phyloP scores from a whole-genome alignment of 2,888 invertebrate genomes.

The Noctua fimbriata region DNA sequence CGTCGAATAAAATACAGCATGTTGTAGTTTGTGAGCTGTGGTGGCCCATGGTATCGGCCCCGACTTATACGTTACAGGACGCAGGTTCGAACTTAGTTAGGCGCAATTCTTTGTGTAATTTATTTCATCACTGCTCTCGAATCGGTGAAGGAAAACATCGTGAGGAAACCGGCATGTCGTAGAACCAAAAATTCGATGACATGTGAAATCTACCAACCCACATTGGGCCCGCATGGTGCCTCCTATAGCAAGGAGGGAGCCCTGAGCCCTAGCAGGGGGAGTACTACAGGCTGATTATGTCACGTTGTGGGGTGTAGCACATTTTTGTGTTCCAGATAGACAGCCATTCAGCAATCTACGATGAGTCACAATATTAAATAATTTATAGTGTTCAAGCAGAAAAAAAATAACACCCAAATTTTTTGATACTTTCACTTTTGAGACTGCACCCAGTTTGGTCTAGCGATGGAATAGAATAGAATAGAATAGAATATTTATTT shows the following conservation, averaged over 20 bases:
- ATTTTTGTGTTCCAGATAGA: neutral
- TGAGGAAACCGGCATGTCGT: neutral
- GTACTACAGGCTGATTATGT: neutral
- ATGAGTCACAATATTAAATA: neutral
- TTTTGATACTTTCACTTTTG: neutral
- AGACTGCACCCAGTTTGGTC: too few species aligned
- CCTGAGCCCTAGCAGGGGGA: neutral
- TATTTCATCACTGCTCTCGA: neutral
- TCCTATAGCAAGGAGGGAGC: neutral
- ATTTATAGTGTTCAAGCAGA: neutral
- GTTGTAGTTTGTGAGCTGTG: neutral
- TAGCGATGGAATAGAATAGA: too few species aligned
- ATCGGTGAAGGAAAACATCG: neutral
- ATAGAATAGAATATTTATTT: too few species aligned
- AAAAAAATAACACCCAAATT: neutral
- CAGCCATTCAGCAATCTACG: neutral
- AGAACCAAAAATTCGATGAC: too few species aligned
- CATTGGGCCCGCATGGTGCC: too few species aligned
- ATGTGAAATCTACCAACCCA: too few species aligned
- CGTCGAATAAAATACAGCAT: neutral
- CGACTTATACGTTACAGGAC: neutral
- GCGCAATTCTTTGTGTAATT: neutral
- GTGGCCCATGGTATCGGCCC: neutral
- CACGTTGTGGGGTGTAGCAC: neutral
- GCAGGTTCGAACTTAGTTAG: neutral